Base-by-base conservation (phyloP, 2,113 vertebrate species). In the Tympanuchus pallidicinctus region DNA sequence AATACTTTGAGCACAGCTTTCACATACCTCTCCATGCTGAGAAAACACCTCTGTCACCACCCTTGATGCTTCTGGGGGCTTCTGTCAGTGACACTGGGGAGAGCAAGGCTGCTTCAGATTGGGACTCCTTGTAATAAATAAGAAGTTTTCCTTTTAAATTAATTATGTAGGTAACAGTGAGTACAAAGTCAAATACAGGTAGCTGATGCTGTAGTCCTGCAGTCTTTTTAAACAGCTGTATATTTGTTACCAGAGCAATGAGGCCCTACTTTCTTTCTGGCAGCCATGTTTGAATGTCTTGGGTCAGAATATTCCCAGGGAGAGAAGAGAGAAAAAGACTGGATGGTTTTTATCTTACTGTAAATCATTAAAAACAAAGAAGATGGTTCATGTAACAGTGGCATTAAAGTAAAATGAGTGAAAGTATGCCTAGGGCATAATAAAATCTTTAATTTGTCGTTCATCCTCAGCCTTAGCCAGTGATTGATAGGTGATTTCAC, bases 331-430 rank as follows among this genome's bases (percentile, higher is more conserved):
- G 45, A n/a, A 13, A 82, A 50, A 38, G 28, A 13, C 56, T 74
- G 45, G 25, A 28, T 85, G 71, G 86, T 91, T 97, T 96, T 96
- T 94, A 82, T 92, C 85, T 95, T 60, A 94, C 78, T 91, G 59
- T 50, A 91, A 90, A 96, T 94, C 82, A 24, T 97, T 97, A 93
- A 94, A 96, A 92, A 67, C 77, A 74, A 96, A 88, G 86, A 93
- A 97, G 93, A 96, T 96, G 93, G 94, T 96, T 97, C 97, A 91
- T 82, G 95, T 98, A 97, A 96, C 70, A 90, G 75, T 67, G 78
- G 47, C 95, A 94, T 97, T 97, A 96, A 97, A 97, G 48, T 90
- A 94, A 96, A 97, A 97, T 89, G 96, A 96, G 75, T 92, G 82
- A 92, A 97, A 97, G 75, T 72, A 92, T 74, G 95, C 96, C 96